Evolutionary conservation across 2,113 vertebrate species (phyloP).

Genomic region (Chaetops frenatus): DNA sequence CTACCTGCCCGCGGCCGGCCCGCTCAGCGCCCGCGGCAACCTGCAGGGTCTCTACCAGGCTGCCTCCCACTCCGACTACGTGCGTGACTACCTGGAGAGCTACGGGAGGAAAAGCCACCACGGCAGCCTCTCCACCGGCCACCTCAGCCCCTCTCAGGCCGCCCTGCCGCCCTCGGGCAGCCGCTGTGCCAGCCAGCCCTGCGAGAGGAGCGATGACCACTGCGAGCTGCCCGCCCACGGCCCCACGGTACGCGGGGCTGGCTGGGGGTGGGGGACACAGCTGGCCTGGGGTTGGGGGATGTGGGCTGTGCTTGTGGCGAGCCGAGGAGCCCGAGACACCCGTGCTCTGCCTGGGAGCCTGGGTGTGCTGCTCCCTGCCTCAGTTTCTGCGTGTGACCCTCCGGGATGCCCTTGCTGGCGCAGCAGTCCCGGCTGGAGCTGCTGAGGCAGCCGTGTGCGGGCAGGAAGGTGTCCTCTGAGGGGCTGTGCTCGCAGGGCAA

Average conservation of each 20-base stretch:
- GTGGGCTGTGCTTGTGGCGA: background rate
- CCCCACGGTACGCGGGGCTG: constrained; percentile 35
- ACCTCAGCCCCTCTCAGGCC: constrained; percentile 15
- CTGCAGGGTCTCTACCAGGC: constrained; percentile 69
- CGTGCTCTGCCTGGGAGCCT: accelerated
- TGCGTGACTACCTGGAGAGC: constrained; percentile 62
- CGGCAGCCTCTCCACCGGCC: background rate
- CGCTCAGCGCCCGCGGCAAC: constrained; percentile 19
- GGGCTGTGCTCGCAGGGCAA: background rate
- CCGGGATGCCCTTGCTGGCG: background rate
- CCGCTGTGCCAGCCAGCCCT: constrained; percentile 62
- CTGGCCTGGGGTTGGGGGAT: accelerated
- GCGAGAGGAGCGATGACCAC: constrained; percentile 60
- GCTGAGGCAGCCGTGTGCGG: background rate
- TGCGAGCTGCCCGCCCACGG: background rate
- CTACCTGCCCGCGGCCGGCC: background rate
- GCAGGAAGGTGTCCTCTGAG: background rate
- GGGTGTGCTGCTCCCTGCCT: accelerated
- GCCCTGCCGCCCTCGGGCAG: constrained; percentile 55
- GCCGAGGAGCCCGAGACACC: accelerated
- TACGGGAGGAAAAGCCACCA: constrained; percentile 42
- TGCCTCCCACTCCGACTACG: constrained; percentile 42
- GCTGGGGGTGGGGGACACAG: background rate
- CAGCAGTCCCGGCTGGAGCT: background rate
- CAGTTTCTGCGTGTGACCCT: background rate